These are phyloP conservation scores for Heterohyrax brucei DNA, from an alignment of 2,797 vertebrate species.

Conservation along the genomic window DNA sequence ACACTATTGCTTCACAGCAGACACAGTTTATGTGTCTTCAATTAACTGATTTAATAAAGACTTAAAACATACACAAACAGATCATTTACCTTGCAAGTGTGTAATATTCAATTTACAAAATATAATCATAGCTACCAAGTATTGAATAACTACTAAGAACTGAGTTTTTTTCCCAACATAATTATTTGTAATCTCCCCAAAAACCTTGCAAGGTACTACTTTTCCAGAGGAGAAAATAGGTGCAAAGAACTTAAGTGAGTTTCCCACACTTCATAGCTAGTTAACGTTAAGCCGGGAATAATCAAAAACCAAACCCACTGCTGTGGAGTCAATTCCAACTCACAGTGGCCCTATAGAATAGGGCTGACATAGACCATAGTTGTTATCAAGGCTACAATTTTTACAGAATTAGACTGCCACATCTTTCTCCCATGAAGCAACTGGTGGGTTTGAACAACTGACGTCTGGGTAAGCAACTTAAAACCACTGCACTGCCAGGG, in stretches of 20 bases:
- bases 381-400: too few relatives aligned
- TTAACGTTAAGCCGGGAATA: constrained; percentile 37
- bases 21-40: constrained; percentile 52
- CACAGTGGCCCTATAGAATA: too few relatives aligned
- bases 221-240: constrained; percentile 20
- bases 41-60: constrained; percentile 73
- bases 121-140: background rate
- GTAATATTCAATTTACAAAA: constrained; percentile 41
- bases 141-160: constrained; percentile 45
- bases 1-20: constrained; percentile 72
- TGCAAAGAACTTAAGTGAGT: background rate
- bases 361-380: too few relatives aligned
- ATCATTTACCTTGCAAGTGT: constrained; percentile 68
- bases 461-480: background rate
- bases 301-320: too few relatives aligned
- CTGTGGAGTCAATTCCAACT: too few relatives aligned
- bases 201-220: background rate
- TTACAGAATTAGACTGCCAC: background rate
- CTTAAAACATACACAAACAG: constrained; percentile 66
- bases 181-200: background rate
- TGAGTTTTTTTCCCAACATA: background rate
- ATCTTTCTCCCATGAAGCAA: background rate
- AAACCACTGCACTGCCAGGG: background rate
- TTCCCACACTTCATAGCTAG: background rate
- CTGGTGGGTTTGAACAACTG: background rate